Base-by-base conservation (phyloP, 2,113 vertebrate species). In the Scortum barcoo region DNA sequence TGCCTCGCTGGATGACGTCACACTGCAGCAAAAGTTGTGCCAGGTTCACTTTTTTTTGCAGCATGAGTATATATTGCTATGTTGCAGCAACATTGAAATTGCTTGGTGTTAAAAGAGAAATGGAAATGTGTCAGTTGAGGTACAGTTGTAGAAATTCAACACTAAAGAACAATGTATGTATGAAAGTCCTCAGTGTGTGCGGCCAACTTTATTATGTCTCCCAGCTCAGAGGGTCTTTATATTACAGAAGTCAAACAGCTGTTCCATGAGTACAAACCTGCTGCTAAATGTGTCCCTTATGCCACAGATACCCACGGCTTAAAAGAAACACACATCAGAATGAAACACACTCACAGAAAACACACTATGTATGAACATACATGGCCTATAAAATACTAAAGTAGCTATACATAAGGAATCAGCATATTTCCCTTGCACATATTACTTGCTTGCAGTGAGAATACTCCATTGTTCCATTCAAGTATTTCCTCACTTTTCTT, bases 241-340 rank as follows among this genome's bases (percentile, higher is more conserved):
- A 60, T 72, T 54, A 74, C 0, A 33, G 26, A 61, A 66, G 36
- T 74, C 28, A 66, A 56, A 72, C 48, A 48, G 53, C 24, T 30
- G 51, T 53, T 62, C 70, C 44, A 69, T 24, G 38, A 80, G 53
- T 62, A 74, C 30, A 68, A 33, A 61, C 33, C 33, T 53, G 36
- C 65, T 42, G 28, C 51, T 28, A 40, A 30, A 33, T 62, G 48
- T 38, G 28, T 78, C 40, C 60, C 57, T 46, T 62, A 61, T 66
- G n/a, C 22, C 28, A 58, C 5, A 7, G 19, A 48, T 46, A 33
- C 67, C 4, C 7, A 66, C n/a, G 10, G 50, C 50, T 58, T 22
- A 40, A 51, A 30, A 61, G 22, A 61, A 17, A 38, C 13, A 76
- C 56, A 66, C 40, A 57, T 66, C 51, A 38, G 51, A 48, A 16